A percentile compares a stretch with the other conserved stretches of the same genome.
Evolutionary conservation across 2,797 vertebrate genomes (phyloP).

Genomic region (Peromyscus eremicus): DNA sequence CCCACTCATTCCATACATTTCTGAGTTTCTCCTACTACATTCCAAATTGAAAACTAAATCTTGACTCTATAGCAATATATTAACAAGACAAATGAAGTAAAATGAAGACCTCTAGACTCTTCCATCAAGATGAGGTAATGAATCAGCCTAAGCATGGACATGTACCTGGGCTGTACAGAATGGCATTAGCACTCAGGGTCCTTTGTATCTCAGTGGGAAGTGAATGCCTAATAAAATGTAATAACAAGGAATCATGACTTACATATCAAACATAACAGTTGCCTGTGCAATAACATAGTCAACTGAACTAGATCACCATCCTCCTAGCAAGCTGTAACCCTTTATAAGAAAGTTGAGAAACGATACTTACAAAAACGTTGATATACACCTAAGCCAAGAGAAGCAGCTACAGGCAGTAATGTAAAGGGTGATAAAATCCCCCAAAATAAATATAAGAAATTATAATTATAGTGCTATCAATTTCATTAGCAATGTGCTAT

Average conservation of each 20-base stretch:
- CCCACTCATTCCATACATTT: not conserved
- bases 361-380: not conserved
- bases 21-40: not conserved
- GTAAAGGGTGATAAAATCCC: slow-evolving; percentile 4
- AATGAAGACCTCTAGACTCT: too few species aligned
- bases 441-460: slow-evolving; percentile 28
- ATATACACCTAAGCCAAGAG: too few species aligned
- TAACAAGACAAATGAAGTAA: not conserved
- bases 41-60: not conserved
- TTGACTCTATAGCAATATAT: not conserved
- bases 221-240: not conserved
- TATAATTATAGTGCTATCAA: not conserved
- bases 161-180: not conserved
- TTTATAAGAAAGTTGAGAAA: not conserved
- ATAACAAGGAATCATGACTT: not conserved
- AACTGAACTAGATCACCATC: not conserved
- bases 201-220: not conserved
- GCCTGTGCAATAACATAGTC: not conserved
- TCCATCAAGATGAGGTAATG: not conserved
- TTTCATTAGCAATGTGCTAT: slow-evolving; percentile 2
- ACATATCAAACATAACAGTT: not conserved
- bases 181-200: too few species aligned
- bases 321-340: not conserved
- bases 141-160: not conserved
- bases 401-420: slow-evolving; percentile 1